These are phyloP conservation scores for Euzophera pinguis DNA, from an alignment of 2,888 invertebrate genomes.

Conservation along the genomic window DNA sequence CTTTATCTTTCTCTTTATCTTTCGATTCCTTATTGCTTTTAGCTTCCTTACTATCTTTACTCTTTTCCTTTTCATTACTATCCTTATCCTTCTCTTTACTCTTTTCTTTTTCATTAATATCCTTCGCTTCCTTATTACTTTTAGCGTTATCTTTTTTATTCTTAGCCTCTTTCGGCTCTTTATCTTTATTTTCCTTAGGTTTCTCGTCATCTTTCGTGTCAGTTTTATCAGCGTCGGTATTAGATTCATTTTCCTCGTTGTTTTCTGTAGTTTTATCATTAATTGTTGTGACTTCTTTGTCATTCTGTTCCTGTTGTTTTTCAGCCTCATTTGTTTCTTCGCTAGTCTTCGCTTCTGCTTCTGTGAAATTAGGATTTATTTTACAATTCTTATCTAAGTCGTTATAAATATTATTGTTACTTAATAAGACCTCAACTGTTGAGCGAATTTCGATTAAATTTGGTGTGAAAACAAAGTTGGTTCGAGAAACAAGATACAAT, in stretches of 20 bases:
- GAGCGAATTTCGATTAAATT: neutral
- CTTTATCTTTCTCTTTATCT: slow-evolving; percentile 17
- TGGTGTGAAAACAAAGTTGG: no score
- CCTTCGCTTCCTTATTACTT: slow-evolving; percentile 2
- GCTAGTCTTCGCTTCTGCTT: slow-evolving; percentile 12
- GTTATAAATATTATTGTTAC: no score
- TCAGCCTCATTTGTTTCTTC: slow-evolving; percentile 19
- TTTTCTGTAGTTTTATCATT: neutral
- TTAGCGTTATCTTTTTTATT: neutral
- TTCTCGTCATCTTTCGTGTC: neutral
- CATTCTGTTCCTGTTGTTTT: slow-evolving; percentile 22
- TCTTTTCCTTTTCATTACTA: neutral
- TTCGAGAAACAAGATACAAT: no score
- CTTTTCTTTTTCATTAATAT: neutral
- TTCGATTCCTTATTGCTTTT: neutral
- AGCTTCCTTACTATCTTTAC: slow-evolving; percentile 14
- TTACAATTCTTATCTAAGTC: no score
- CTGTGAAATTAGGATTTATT: no score
- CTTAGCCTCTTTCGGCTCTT: neutral
- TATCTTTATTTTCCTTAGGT: slow-evolving; percentile 12
- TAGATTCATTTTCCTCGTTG: neutral
- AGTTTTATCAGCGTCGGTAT: neutral
- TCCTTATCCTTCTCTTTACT: no score
- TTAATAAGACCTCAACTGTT: no score
- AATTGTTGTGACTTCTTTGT: slow-evolving; percentile 3